Conservation (phyloP, 2,888 invertebrate genomes). For the Chymomyza amoena region DNA sequence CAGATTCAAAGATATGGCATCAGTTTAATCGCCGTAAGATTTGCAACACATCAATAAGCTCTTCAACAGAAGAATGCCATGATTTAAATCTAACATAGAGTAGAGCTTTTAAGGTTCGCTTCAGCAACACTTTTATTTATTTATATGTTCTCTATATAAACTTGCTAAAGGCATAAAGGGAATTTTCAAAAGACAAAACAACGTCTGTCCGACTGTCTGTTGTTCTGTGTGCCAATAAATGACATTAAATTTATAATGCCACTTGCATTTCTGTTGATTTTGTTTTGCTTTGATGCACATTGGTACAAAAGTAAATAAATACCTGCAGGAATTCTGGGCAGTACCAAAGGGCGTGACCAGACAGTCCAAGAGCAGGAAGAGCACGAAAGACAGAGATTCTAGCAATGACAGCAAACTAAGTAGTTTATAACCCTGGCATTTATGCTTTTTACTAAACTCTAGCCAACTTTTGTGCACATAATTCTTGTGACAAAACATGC, state of each 20-base stretch:
- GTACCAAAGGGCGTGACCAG: not conserved
- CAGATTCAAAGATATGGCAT: not conserved
- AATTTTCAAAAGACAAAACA: not conserved
- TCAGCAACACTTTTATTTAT: not conserved
- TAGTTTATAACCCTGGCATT: not conserved
- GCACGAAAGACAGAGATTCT: not conserved
- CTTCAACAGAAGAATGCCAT: not conserved
- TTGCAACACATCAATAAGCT: not conserved
- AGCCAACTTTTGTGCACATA: not conserved
- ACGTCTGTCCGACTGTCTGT: not conserved
- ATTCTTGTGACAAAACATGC: not conserved
- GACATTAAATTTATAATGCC: conserved; percentile 46
- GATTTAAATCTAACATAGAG: not conserved
- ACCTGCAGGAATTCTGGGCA: not conserved
- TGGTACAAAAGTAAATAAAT: not conserved
- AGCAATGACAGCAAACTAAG: not conserved
- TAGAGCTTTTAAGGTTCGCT: not conserved
- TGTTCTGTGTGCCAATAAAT: conserved; percentile 36
- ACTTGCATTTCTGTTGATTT: conserved; percentile 29
- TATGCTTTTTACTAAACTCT: not conserved
- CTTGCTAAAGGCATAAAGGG: not conserved
- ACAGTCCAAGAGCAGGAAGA: conserved; percentile 2
- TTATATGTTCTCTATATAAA: not conserved
- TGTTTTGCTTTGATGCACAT: not conserved
- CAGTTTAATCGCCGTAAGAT: not conserved